Evolutionary conservation across 2,797 vertebrate genomes (phyloP), one percentile per base, ranked within the genome.

Genomic region (Cirrhinus molitorella): DNA sequence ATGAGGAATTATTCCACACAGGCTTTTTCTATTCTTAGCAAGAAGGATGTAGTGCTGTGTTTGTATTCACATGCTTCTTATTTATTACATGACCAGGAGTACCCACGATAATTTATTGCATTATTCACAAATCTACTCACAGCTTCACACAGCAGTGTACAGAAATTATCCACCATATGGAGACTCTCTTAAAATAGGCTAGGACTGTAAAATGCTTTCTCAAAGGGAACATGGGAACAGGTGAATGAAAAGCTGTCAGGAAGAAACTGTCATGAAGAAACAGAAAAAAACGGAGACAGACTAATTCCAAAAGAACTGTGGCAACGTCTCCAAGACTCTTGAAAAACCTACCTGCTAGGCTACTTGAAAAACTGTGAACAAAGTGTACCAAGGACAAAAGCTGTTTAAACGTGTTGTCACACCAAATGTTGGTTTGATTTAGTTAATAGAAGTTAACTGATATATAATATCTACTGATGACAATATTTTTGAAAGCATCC

Each of bases 101-200:
- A 40, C n/a, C 43, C 51, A 23, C 2, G 13, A 49, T 19, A 34
- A 73, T 23, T 28, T 43, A 28, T 28, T 21, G 0, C 40, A 57
- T 57, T 43, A 53, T 21, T 65, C 43, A 28, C 23, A 45, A 65
- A 78, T 65, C 25, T 45, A 43, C 65, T 66, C 45, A 37, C 31
- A 65, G 40, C 25, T 47, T 77, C 57, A 63, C n/a, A 55, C 1
- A 66, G 21, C 40, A 61, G 55, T 63, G 57, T 31, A 12, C 23
- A 28, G 23, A 31, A 77, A 45, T 21, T 40, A 40, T 25, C 11
- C 5, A 45, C 55, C 74, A 76, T 76, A 79, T 79, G 59, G 40
- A 49, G 59, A 51, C 28, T 7, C 17, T 78, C 76, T 79, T 79
- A 65, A 79, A 79, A 79, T 65, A 79, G 76, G 43, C 28, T 49